Percentiles rank a stretch among this genome's conserved stretches.
These are phyloP conservation scores for Macrosiphum euphorbiae DNA, from an alignment of 2,888 invertebrate genomes.

Conservation along the genomic window DNA sequence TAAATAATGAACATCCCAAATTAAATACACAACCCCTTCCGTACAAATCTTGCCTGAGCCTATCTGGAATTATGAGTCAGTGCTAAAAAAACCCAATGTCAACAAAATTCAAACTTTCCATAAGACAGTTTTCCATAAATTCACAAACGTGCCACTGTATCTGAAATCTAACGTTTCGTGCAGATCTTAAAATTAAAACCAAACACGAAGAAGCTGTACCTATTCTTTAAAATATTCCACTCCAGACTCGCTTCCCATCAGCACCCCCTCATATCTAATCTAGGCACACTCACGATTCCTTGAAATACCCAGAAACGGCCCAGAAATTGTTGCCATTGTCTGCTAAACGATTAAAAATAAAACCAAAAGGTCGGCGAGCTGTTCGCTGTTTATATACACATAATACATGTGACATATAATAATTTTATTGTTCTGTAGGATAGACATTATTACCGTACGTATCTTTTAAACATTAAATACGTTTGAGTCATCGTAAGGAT, in stretches of 20 bases:
- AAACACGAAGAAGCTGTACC: not conserved
- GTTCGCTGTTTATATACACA: no score
- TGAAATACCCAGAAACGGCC: not conserved
- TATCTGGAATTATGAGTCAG: not conserved
- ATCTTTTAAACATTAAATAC: not conserved
- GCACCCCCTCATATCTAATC: not conserved
- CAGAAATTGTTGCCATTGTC: not conserved
- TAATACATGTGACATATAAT: not conserved
- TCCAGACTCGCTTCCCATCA: not conserved
- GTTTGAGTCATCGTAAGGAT: not conserved
- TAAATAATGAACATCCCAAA: not conserved
- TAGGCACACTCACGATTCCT: not conserved
- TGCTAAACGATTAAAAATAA: not conserved
- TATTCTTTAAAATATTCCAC: not conserved
- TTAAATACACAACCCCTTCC: not conserved
- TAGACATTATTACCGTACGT: not conserved
- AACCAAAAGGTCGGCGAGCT: not conserved
- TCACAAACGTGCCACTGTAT: not conserved
- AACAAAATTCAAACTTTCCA: not conserved
- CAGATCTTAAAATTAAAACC: not conserved
- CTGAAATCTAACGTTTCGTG: not conserved
- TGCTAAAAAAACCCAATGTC: not conserved
- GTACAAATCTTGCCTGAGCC: not conserved
- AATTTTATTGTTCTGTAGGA: not conserved
- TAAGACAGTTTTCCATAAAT: not conserved